phyloP scores from a whole-genome alignment of 2,888 invertebrate species.

The Acronicta leporina region DNA sequence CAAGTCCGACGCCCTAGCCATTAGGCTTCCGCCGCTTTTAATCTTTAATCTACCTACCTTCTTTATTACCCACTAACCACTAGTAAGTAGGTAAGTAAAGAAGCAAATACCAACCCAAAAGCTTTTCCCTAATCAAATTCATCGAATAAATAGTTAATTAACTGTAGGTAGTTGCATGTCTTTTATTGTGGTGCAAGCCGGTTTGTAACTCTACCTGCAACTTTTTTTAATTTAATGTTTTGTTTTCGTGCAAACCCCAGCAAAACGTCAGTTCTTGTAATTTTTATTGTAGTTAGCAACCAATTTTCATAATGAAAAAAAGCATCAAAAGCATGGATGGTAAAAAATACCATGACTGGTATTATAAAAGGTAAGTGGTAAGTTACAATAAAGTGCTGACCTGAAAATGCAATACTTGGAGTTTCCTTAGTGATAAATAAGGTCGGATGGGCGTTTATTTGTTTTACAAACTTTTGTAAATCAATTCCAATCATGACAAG shows the following conservation, averaged over 20 bases:
- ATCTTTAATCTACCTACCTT: no score
- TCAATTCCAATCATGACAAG: slow-evolving; percentile 9
- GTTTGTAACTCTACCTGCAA: slow-evolving; percentile 13
- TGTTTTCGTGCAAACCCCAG: slow-evolving; percentile 42
- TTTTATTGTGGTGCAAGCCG: slow-evolving; percentile 21
- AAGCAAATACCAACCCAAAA: neutral
- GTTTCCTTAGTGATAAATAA: slow-evolving; percentile 4
- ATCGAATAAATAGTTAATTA: slow-evolving; percentile 12
- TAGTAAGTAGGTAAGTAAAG: no score
- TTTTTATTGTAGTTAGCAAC: slow-evolving; percentile 38
- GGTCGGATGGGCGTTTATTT: slow-evolving; percentile 1
- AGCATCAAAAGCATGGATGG: slow-evolving; percentile 44
- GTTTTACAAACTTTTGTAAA: neutral
- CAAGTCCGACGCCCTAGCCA: no score
- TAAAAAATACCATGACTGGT: slow-evolving; percentile 18
- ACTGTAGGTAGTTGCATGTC: slow-evolving; percentile 27
- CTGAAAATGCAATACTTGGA: neutral
- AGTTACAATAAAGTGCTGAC: slow-evolving; percentile 5
- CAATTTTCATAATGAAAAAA: slow-evolving; percentile 53
- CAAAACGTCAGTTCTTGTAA: slow-evolving; percentile 43
- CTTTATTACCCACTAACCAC: no score
- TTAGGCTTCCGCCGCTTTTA: no score
- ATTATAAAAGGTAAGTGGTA: neutral
- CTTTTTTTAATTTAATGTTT: slow-evolving; percentile 37
- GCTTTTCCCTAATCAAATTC: slow-evolving; percentile 2